Conservation (phyloP, 1,140 invertebrate species). For the honey bee (Apis mellifera) region Amel_HAv3.1 CM009941.2:747001-747500, state of each 20-base stretch:
- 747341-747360: too few species aligned
- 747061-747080: slow-evolving; percentile 9
- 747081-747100: slow-evolving; percentile 6
- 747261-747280: not conserved
- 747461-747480: too few species aligned
- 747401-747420: too few species aligned
- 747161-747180: not conserved
- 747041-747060: not conserved
- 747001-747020: not conserved
- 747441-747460: too few species aligned
- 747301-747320: too few species aligned
- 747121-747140: slow-evolving; percentile 1
- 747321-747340: too few species aligned
- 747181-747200: slow-evolving; percentile 10
- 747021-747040: not conserved
- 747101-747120: slow-evolving; percentile 9
- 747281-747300: too few species aligned
- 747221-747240: slow-evolving; percentile 2
- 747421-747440: too few species aligned
- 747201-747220: not conserved
- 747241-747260: not conserved
- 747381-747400: too few species aligned
- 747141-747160: not conserved
- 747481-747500: too few species aligned
- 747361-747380: too few species aligned